Base-by-base conservation (phyloP, 37 sponge, comb jelly and placozoan species). In the Eunapius fragilis region DNA sequence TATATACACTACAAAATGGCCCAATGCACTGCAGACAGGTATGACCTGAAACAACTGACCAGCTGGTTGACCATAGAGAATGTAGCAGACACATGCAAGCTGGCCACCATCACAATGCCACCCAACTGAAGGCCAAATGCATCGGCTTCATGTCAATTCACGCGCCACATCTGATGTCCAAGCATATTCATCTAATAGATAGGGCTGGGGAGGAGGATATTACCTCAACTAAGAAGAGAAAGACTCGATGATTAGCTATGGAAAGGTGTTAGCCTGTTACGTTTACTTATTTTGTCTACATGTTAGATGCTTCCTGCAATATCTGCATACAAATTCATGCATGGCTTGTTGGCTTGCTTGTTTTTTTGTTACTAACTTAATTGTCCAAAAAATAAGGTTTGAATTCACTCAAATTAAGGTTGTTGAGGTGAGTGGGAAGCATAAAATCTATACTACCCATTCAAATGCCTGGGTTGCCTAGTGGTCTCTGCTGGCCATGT, bases 1-100 rank as follows among this genome's bases (percentile, higher is more conserved):
- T 91, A 94, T 96, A 2, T 96, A 96, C 92, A 96, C 97, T 12
- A 92, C 26, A 72, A 82, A 36, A 81, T 92, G 76, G 97, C 97
- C 19, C 73, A 93, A 70, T 80, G 91, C 22, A 91, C 96, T 26
- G 91, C 96, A 73, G 96, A 96, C 38, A 96, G 91, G 96, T 96
- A 96, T 84, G 90, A 78, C 11, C 85, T 96, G 69, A 89, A 93
- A 31, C 81, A 93, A 35, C 81, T 96, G n/a, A 85, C 87, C 67
- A 80, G 76, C 69, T 84, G 87, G 30, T 72, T 94, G 71, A 89
- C 74, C 48, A 81, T 81, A 31, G 92, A 92, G 37, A 96, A 96
- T 73, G 94, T 91, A 19, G 87, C 92, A 7, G 89, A 94, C 25
- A 85, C 78, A 26, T 83, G 94, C 12, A 87, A 92, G 25, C 89